Base-by-base conservation (phyloP, 1,140 invertebrate genomes). In the Pteromalus puparum region DNA sequence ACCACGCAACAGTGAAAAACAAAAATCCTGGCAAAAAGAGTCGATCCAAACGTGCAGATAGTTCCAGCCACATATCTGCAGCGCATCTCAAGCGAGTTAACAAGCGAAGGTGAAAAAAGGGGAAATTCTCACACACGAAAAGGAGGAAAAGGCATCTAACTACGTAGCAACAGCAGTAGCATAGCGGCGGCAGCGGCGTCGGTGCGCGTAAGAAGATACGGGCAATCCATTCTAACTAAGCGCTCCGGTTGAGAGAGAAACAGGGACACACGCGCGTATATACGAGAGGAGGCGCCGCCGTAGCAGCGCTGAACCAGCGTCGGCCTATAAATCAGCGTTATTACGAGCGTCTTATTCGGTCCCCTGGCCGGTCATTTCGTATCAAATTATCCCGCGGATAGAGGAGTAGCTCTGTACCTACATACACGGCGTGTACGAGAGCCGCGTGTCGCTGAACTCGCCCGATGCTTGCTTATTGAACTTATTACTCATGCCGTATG, bases 221-320 rank as follows among this genome's bases (percentile, higher is more conserved):
- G 42, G 92, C 90, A 92, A 93, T 93, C 90, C 91, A 93, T 93
- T 91, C 87, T 90, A 92, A 91, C 91, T 91, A 92, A 92, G 26
- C 42, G 72, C 26, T 48, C 34, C 7, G n/a, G 48, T 68, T 46
- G 3, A 34, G 67, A 53, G 53, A 61, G 21, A 74, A 75, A 65
- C 38, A 42, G 10, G 72, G 7, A 21, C 24, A 65, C 15, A 65
- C 13, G 9, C 67, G 26, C n/a, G 34, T 30, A 61, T 61, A 13
- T 67, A 26, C 53, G 76, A 18, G 26, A 21, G 26, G 13, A 26
- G 15, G n/a, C 21, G n/a, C 68, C 68, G 26, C 81, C 28, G n/a
- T 26, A 26, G 26, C 81, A 12, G 38, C 72, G 13, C 46, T 26
- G 15, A 46, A 13, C 18, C 12, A 13, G 26, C 24, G 46, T 15